Evolutionary conservation across 2,797 vertebrate species (phyloP), one percentile per base, ranked within the genome.

Genomic region (Nannoperca obscura): DNA sequence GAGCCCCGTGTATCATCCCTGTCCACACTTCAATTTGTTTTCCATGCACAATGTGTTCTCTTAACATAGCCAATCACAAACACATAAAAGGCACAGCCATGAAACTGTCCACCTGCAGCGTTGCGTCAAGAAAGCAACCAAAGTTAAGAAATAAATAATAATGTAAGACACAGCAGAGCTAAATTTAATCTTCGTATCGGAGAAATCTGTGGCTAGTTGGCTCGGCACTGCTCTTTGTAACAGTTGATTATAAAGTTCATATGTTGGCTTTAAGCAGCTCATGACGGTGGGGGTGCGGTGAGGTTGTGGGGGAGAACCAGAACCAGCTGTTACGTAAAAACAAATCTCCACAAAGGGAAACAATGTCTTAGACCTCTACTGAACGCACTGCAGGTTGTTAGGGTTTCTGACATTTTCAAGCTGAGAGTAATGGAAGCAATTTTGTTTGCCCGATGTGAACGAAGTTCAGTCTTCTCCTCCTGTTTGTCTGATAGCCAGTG

Each of bases 311-410:
- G 67, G 55, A 77, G 87, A 88, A 87, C 63, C 85, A 92, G 83
- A 91, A 93, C 89, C 89, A 90, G 91, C 92, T 91, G 90, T 89
- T 89, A 77, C 2, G 75, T 84, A 82, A 91, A 92, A 90, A 88
- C 82, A 90, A 86, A 91, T 87, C 77, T 81, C 74, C 77, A 47
- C 78, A 67, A 74, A 84, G 69, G 74, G 82, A 86, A 88, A 86
- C 87, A 65, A 88, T 80, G 82, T 80, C 64, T 86, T 66, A 78
- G 82, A 88, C 81, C 90, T 89, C 89, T 88, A 58, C 69, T 65
- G 76, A 88, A 76, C 75, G 64, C 76, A 42, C 81, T 78, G 81
- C 75, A 80, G 85, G 82, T 89, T 89, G 86, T 91, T 80, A 83
- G 74, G 38, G 36, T 60, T 80, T 87, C 81, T 79, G 83, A 91